phyloP scores from a whole-genome alignment of 2,797 vertebrate genomes.

The Cottoperca gobio region DNA sequence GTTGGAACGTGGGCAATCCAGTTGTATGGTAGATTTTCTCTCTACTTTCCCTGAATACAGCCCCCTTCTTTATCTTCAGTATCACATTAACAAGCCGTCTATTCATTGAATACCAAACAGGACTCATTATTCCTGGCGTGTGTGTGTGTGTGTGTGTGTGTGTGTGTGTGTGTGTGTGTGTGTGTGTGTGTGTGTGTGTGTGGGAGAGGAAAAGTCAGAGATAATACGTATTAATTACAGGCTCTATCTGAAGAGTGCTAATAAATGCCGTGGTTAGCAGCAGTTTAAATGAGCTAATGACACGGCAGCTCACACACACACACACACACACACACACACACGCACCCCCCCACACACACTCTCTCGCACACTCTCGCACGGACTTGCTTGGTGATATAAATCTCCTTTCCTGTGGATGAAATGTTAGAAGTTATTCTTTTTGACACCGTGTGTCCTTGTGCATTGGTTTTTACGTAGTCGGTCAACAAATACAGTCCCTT shows the following conservation, averaged over 20 bases:
- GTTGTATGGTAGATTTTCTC: slow-evolving; percentile 69
- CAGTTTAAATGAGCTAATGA: slow-evolving; percentile 83
- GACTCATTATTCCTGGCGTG: slow-evolving; percentile 68
- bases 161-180: slow-evolving; percentile 21
- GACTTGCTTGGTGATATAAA: slow-evolving; percentile 58
- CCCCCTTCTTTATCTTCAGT: slow-evolving; percentile 73
- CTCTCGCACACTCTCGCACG: background rate
- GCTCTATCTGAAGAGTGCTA: slow-evolving; percentile 81
- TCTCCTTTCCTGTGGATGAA: slow-evolving; percentile 58
- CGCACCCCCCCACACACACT: background rate
- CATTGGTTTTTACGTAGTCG: slow-evolving; percentile 18
- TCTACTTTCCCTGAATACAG: slow-evolving; percentile 64
- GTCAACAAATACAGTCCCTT: slow-evolving; percentile 13
- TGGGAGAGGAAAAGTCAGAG: slow-evolving; percentile 69
- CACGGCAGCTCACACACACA: slow-evolving; percentile 70
- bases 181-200: slow-evolving; percentile 28
- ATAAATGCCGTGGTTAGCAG: slow-evolving; percentile 81
- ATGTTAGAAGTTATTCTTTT: slow-evolving; percentile 64
- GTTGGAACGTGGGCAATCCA: slow-evolving; percentile 67
- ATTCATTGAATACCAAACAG: slow-evolving; percentile 81
- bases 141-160: slow-evolving; percentile 26
- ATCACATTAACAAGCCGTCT: slow-evolving; percentile 79
- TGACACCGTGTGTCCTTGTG: slow-evolving; percentile 22
- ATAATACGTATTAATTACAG: slow-evolving; percentile 84
- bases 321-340: slow-evolving; percentile 14